phyloP scores from a whole-genome alignment of 2,888 invertebrate genomes.

The Eristalis intricaria region DNA sequence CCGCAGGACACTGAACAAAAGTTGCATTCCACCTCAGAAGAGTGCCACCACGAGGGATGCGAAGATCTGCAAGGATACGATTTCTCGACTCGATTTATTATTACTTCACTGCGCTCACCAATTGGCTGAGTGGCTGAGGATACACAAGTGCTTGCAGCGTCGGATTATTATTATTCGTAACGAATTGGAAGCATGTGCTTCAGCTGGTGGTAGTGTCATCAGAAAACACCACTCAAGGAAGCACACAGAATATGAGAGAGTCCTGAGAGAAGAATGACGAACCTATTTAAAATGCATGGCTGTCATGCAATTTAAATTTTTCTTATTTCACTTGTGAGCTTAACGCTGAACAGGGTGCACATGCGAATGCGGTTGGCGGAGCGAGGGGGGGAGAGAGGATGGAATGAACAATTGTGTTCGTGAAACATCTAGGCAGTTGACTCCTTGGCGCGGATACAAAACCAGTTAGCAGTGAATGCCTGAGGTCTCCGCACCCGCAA shows the following conservation, averaged over 20 bases:
- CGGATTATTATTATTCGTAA: slow-evolving; percentile 37
- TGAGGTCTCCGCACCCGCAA: slow-evolving; percentile 10
- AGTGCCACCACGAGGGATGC: not conserved
- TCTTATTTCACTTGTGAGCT: slow-evolving; percentile 23
- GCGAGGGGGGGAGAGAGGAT: not conserved
- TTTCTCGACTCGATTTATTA: slow-evolving; percentile 57
- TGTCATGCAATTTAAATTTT: slow-evolving; percentile 67
- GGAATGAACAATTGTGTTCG: slow-evolving; percentile 46
- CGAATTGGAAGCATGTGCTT: slow-evolving; percentile 44
- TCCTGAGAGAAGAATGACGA: slow-evolving; percentile 54
- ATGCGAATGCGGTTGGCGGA: not conserved
- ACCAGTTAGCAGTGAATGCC: slow-evolving; percentile 37
- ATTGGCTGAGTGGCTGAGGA: slow-evolving; percentile 52
- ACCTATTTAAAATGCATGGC: slow-evolving; percentile 67
- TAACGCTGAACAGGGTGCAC: slow-evolving; percentile 1
- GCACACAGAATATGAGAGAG: slow-evolving; percentile 27
- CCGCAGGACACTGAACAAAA: slow-evolving; percentile 54
- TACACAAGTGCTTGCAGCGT: slow-evolving; percentile 27
- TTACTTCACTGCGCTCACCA: slow-evolving; percentile 58
- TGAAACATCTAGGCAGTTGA: slow-evolving; percentile 35
- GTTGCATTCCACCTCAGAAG: slow-evolving; percentile 13
- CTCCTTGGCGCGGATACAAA: slow-evolving; percentile 14
- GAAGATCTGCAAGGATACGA: slow-evolving; percentile 8
- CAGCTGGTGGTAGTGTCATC: slow-evolving; percentile 33
- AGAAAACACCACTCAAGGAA: slow-evolving; percentile 58